These are phyloP conservation scores for Rhadina sibilatrix DNA, from an alignment of 2,113 vertebrate species.

Conservation along the genomic window DNA sequence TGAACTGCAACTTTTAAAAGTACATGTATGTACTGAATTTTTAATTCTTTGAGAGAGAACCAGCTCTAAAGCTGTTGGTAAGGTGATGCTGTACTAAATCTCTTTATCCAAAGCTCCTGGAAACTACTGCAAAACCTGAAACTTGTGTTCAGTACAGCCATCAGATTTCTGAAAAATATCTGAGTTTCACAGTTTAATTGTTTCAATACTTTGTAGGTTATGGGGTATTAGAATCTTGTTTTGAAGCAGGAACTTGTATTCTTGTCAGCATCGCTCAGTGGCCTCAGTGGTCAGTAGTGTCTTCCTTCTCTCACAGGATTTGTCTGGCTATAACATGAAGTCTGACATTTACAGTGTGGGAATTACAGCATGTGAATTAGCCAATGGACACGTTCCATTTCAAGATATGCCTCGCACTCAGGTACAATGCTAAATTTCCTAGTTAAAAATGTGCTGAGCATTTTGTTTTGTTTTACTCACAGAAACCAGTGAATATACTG, in stretches of 20 bases:
- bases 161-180: background rate
- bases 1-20: background rate
- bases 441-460: background rate
- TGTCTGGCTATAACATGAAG: conserved; percentile 94
- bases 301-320: conserved; percentile 79
- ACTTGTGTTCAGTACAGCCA: background rate
- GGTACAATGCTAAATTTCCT: conserved; percentile 71
- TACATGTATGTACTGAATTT: background rate
- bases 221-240: background rate
- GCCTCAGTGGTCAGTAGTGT: background rate
- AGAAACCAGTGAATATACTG: background rate
- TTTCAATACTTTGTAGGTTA: background rate
- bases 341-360: conserved; percentile 98
- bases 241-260: background rate
- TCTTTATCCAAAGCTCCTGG: background rate
- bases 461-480: background rate
- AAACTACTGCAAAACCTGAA: background rate
- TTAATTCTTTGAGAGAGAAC: background rate
- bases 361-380: conserved; percentile 94
- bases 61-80: background rate
- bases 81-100: background rate
- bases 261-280: background rate
- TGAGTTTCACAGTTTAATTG: background rate
- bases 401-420: conserved; percentile 94
- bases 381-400: conserved; percentile 92